These are phyloP conservation scores for Henicopernis longicauda DNA, from an alignment of 2,113 vertebrate species.

Conservation along the genomic window DNA sequence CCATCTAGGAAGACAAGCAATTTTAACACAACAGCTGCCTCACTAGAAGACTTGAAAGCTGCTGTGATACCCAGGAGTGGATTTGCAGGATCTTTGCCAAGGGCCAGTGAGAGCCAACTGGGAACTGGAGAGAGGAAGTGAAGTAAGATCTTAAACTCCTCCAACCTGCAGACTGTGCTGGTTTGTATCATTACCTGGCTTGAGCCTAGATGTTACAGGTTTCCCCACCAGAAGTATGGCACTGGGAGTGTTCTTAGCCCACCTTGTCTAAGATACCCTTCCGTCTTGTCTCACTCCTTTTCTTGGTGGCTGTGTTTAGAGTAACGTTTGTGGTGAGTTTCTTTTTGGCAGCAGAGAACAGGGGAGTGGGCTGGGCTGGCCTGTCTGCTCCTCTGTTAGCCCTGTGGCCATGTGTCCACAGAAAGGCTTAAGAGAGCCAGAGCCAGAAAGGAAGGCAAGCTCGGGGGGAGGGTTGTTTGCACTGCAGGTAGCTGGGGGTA, in stretches of 20 bases:
- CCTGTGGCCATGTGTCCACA: neutral
- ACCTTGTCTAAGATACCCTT: neutral
- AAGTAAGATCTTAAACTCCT: neutral
- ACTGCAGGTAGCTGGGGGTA: neutral
- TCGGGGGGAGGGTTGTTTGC: neutral
- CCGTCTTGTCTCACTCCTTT: neutral
- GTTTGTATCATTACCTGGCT: neutral
- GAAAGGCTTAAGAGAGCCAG: neutral
- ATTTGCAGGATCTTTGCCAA: neutral
- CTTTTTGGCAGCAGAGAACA: neutral
- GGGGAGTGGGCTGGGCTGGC: neutral
- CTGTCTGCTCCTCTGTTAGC: neutral
- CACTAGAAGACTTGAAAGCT: neutral
- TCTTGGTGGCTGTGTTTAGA: neutral
- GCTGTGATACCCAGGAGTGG: neutral
- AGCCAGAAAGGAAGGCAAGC: neutral
- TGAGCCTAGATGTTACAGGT: neutral
- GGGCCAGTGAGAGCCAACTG: neutral
- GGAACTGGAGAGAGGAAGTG: neutral
- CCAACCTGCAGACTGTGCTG: neutral
- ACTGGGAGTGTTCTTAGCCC: neutral
- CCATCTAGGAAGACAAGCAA: neutral
- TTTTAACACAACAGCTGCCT: neutral
- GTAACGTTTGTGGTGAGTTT: neutral
- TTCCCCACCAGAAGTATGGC: neutral